Evolutionary conservation across 2,888 invertebrate species (phyloP).

Genomic region (Lepidonotus clava): DNA sequence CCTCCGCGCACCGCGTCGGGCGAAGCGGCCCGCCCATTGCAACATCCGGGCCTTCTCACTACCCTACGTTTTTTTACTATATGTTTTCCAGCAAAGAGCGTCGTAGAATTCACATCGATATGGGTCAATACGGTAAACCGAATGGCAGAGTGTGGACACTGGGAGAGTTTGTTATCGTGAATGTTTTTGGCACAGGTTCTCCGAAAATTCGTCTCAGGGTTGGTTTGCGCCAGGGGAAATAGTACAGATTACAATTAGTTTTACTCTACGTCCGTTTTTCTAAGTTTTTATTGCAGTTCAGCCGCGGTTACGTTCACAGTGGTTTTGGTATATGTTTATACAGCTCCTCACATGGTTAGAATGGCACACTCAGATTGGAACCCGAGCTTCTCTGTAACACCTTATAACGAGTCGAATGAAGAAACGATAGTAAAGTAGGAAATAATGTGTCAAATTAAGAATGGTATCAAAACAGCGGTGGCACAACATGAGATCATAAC

Average conservation of each 20-base stretch:
- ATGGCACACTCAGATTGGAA: too few relatives aligned
- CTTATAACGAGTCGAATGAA: background rate
- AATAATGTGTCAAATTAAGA: background rate
- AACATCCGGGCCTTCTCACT: background rate
- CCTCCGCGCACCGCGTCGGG: background rate
- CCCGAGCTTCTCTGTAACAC: too few relatives aligned
- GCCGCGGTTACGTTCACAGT: background rate
- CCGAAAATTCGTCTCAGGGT: background rate
- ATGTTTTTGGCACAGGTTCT: background rate
- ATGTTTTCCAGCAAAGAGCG: too few relatives aligned
- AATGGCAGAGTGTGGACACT: too few relatives aligned
- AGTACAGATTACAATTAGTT: background rate
- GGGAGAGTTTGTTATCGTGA: too few relatives aligned
- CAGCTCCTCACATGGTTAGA: too few relatives aligned
- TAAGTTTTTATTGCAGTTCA: conserved; percentile 1
- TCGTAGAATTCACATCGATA: too few relatives aligned
- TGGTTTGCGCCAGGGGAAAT: background rate
- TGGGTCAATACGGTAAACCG: too few relatives aligned
- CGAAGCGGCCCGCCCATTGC: background rate
- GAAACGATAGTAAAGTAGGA: background rate
- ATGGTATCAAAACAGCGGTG: too few relatives aligned
- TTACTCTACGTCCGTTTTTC: background rate
- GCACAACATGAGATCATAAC: background rate
- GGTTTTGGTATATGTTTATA: too few relatives aligned
- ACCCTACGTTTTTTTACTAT: too few relatives aligned